Base-by-base conservation (phyloP, 2,797 vertebrate species). In the Sebastes hubbsi region DNA sequence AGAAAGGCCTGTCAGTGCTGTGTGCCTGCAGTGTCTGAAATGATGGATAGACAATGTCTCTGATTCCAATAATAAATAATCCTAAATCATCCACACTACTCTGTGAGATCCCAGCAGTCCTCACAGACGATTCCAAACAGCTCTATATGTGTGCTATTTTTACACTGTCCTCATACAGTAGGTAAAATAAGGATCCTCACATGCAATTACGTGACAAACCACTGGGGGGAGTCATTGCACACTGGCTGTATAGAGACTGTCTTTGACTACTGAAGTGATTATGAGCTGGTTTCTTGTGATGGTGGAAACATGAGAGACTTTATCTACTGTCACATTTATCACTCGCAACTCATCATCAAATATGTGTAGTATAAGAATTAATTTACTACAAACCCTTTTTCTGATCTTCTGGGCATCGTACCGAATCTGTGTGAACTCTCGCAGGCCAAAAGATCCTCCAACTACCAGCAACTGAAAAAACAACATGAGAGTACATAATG, bases 381-480 rank as follows among this genome's bases (percentile, higher is more conserved):
- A 30, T 34, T 54, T 8, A 38, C 0, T 20, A 88, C 87, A 25
- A 60, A 99, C 98, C 96, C 95, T 97, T 86, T 85, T 95, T 59
- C 78, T 95, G 54, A 95, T 83, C 74, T 93, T 97, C 83, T 97
- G 97, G 67, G 92, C 96, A 83, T 99, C 98, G 0, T 99, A 99
- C 38, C 98, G 96, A 78, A 99, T 97, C 78, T 99, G 97, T 82
- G 98, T 90, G 82, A 99, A 99, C 78, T 99, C 98, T 72, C 96
- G 94, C 72, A 99, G 95, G 69, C 97, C 98, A 81, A 99, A 97
- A 67, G 98, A 99, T 59, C 98, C 98, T 80, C 97, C 98, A 54
- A 98, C 79, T 68, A 99, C 69, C 73, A 99, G 95, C 60, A 99
- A 60, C 98, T 99, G 94, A 95, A 96, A 72, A 20, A 77, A 94